These are phyloP conservation scores for Neria commutata DNA, from an alignment of 2,888 invertebrate species.

Conservation along the genomic window DNA sequence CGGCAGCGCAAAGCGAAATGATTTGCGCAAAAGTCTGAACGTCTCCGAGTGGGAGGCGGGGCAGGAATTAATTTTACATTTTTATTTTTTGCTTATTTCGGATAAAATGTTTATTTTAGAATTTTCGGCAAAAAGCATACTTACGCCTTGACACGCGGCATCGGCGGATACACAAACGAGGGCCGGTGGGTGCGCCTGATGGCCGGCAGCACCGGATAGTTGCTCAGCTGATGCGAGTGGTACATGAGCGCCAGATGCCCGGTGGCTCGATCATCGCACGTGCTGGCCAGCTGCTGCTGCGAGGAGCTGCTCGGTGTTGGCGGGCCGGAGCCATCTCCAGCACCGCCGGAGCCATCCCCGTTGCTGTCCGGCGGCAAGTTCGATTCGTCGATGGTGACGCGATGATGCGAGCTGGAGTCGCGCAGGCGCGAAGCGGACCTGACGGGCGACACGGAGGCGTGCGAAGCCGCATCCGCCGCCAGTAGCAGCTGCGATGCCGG, in stretches of 20 bases:
- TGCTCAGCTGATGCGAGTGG: slow-evolving; percentile 61
- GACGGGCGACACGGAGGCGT: slow-evolving; percentile 66
- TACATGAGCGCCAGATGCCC: slow-evolving; percentile 61
- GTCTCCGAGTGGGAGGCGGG: neutral
- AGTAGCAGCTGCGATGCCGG: slow-evolving; percentile 73
- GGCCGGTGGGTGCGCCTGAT: slow-evolving; percentile 59
- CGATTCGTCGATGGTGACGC: slow-evolving; percentile 61
- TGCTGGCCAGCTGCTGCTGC: slow-evolving; percentile 42
- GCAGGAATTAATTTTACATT: neutral
- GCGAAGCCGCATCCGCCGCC: slow-evolving; percentile 76
- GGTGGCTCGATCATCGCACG: slow-evolving; percentile 45
- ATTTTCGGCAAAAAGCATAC: too few relatives aligned
- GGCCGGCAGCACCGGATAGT: slow-evolving; percentile 59
- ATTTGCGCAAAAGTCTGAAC: neutral
- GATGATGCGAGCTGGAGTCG: slow-evolving; percentile 56
- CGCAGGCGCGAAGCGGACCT: slow-evolving; percentile 52
- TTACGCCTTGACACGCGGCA: slow-evolving; percentile 61
- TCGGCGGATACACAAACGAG: slow-evolving; percentile 58
- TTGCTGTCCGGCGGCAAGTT: slow-evolving; percentile 45
- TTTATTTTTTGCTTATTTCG: neutral
- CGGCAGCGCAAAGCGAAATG: neutral
- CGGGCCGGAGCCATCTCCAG: slow-evolving; percentile 51
- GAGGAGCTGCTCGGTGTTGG: slow-evolving; percentile 50
- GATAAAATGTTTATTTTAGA: neutral
- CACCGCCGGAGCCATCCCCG: slow-evolving; percentile 45